phyloP scores from a whole-genome alignment of 2,888 invertebrate genomes.

The Subacronicta megacephala region DNA sequence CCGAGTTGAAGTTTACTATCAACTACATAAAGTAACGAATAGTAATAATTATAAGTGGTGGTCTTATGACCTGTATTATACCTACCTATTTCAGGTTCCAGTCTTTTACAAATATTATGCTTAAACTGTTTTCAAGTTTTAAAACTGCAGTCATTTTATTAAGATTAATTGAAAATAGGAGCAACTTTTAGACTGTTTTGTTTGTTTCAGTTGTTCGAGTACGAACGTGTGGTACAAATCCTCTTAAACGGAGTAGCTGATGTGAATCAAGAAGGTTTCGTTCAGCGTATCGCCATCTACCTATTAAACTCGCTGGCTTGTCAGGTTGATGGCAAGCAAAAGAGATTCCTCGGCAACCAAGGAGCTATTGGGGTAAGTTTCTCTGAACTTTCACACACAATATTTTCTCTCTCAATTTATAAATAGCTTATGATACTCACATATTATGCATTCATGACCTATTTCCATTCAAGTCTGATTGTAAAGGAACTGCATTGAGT shows the following conservation, averaged over 20 bases:
- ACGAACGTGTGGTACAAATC: conserved; percentile 95
- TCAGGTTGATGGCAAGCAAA: conserved; percentile 98
- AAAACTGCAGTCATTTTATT: no score
- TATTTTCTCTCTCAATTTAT: background rate
- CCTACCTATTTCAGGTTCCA: no score
- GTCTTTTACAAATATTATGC: no score
- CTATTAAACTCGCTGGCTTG: conserved; percentile 98
- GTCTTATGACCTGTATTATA: no score
- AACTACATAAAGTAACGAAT: no score
- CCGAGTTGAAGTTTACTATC: no score
- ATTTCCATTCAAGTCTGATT: conserved; percentile 12
- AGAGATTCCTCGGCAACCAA: conserved; percentile 96
- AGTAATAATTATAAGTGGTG: no score
- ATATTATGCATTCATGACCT: background rate
- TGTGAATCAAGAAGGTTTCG: conserved; percentile 96
- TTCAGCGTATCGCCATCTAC: conserved; percentile 98
- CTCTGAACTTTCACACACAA: background rate
- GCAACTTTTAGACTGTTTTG: no score
- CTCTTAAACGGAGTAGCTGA: conserved; percentile 95
- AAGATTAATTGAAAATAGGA: background rate
- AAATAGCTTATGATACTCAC: no score
- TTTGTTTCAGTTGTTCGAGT: conserved; percentile 94
- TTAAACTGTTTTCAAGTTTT: no score
- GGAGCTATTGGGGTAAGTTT: conserved; percentile 94
- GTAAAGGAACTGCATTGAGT: conserved; percentile 10